Base-by-base conservation (phyloP, 1,140 invertebrate genomes). In the Artemia franciscana region DNA sequence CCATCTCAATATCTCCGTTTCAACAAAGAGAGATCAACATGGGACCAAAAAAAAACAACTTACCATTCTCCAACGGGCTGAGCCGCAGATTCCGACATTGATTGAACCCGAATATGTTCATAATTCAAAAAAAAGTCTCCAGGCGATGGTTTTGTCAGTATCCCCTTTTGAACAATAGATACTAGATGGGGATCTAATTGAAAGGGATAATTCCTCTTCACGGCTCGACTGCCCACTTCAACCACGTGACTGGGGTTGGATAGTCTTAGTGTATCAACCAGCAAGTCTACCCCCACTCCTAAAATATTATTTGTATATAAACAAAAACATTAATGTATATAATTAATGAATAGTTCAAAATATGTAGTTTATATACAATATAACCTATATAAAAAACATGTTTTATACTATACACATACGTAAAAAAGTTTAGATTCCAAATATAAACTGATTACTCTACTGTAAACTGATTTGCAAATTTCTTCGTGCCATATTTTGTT, bases 281-380 rank as follows among this genome's bases (percentile, higher is more conserved):
- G 66, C 15, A 75, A 59, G 18, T 67, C 65, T 24, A 73, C 60
- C 7, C 74, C 74, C 5, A 74, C 58, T 7, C 71, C 72, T 70
- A 60, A 2, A 65, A 63, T 59, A 62, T 57, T 64, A 2, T 63
- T n/a, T n/a, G n/a, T n/a, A n/a, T n/a, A n/a, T n/a, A n/a, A n/a
- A n/a, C n/a, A n/a, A n/a, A n/a, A n/a, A n/a, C n/a, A n/a, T n/a
- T n/a, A n/a, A n/a, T n/a, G n/a, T n/a, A n/a, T n/a, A n/a, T n/a
- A n/a, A n/a, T n/a, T n/a, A n/a, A n/a, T n/a, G n/a, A n/a, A n/a
- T n/a, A n/a, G n/a, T n/a, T n/a, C n/a, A n/a, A n/a, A n/a, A n/a
- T n/a, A n/a, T n/a, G n/a, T n/a, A n/a, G n/a, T n/a, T n/a, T n/a
- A n/a, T n/a, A n/a, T n/a, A n/a, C n/a, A n/a, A n/a, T n/a, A n/a